Evolutionary conservation across 2,113 vertebrate species (phyloP).

Genomic region (Phyllostomus hastatus): DNA sequence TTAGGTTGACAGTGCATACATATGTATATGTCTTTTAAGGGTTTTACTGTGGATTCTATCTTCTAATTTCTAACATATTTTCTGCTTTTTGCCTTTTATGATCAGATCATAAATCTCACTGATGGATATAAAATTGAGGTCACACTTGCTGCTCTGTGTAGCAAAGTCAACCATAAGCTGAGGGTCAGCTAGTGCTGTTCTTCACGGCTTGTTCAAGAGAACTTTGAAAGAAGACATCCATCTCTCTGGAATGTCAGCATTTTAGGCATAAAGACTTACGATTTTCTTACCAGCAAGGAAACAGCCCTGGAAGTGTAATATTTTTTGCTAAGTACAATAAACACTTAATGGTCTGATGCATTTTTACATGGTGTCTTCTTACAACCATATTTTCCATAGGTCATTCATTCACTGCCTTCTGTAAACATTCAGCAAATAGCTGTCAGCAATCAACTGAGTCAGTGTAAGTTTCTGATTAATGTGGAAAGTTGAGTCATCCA

Average conservation of each 20-base stretch:
- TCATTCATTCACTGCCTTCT: constrained; percentile 38
- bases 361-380: constrained; percentile 24
- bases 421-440: constrained; percentile 13
- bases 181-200: constrained; percentile 23
- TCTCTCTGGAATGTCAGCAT: not conserved
- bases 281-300: constrained; percentile 10
- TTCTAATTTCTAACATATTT: not conserved
- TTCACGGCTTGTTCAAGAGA: not conserved
- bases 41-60: not conserved
- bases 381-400: constrained; percentile 12
- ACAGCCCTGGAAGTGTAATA: not conserved
- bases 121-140: not conserved
- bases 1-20: not conserved
- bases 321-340: constrained; percentile 35
- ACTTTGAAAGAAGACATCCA: not conserved
- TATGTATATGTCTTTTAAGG: not conserved
- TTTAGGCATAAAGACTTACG: not conserved
- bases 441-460: constrained; percentile 40
- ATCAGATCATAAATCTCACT: constrained; percentile 20
- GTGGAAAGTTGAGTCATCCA: constrained; percentile 1
- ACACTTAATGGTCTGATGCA: constrained; percentile 8
- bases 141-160: not conserved
- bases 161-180: not conserved
- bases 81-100: constrained; percentile 41
- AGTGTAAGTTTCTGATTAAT: constrained; percentile 11